These are phyloP conservation scores for Orthonyx spaldingii DNA, from an alignment of 2,113 vertebrate genomes.

Conservation along the genomic window DNA sequence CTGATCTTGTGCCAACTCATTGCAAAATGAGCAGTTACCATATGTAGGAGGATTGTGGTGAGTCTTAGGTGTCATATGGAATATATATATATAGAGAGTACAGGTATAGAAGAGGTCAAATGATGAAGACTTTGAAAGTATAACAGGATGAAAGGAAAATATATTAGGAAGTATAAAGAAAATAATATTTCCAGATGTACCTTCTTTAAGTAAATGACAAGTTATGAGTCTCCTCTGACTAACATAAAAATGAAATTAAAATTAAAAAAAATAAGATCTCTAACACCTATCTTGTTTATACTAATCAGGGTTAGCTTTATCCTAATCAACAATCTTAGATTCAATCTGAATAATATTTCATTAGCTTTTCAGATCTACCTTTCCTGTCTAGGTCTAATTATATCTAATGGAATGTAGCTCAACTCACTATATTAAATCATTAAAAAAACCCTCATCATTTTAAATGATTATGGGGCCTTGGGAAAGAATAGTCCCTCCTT, in stretches of 20 bases:
- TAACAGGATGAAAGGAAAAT: background rate
- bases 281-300: constrained; percentile 79
- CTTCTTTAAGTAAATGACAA: constrained; percentile 29
- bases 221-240: constrained; percentile 40
- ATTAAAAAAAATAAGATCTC: constrained; percentile 68
- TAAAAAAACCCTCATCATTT: constrained; percentile 66
- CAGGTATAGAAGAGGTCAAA: background rate
- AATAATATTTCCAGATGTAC: constrained; percentile 29
- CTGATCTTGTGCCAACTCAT: constrained; percentile 42
- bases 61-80: background rate
- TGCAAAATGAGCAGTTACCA: background rate
- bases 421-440: constrained; percentile 83
- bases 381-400: constrained; percentile 85
- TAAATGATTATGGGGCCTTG: constrained; percentile 65
- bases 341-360: constrained; percentile 84
- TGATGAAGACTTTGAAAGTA: background rate
- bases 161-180: constrained; percentile 7
- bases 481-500: constrained; percentile 29
- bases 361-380: constrained; percentile 82
- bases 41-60: background rate
- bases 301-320: constrained; percentile 83
- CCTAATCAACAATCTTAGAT: constrained; percentile 82
- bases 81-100: background rate
- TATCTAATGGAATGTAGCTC: constrained; percentile 85
- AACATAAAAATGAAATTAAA: constrained; percentile 66